Evolutionary conservation across 2,797 vertebrate species (phyloP), one percentile per base, ranked within the genome.

Genomic region (Prunella strophiata): DNA sequence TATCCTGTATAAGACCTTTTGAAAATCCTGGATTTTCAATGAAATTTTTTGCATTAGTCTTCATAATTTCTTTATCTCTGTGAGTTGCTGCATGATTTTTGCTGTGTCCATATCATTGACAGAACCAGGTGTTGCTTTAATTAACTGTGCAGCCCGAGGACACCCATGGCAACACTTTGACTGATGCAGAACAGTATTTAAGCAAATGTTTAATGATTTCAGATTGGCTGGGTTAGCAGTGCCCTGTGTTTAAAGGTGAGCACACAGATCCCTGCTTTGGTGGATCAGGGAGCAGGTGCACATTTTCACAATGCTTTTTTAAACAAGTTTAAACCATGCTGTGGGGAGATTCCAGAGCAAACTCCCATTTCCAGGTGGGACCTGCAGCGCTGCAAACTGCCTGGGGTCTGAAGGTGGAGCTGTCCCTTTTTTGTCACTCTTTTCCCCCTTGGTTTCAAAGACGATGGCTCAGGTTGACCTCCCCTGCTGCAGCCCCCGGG

Each of bases 231-330:
- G 1, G 12, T 54, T 38, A 59, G 30, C 32, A 81, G 66, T 38
- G 32, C 42, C 18, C 47, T 78, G 26, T 54, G 14, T 66, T 75
- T 80, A 27, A 40, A 81, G 76, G 20, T 15, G 65, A n/a, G 29
- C 30, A 76, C 3, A 0, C 3, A 14, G 8, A 6, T 30, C 59
- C n/a, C 2, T 45, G 42, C 52, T 76, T 15, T 34, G 40, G 10
- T 50, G 70, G 27, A 12, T 20, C 25, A 26, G 48, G 40, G 68
- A 83, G 72, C 73, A 91, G 58, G 73, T 36, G 36, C 51, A 27
- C 0, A 0, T 34, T 91, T 91, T 55, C 32, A n/a, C 27, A 63
- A 4, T 4, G 11, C 19, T 6, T 29, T 38, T n/a, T n/a, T 8
- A 34, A 11, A 42, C 6, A 19, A 59, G 67, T 48, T 11, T 75